Evolutionary conservation across 2,888 invertebrate genomes (phyloP).

Genomic region (Xylota segnis): DNA sequence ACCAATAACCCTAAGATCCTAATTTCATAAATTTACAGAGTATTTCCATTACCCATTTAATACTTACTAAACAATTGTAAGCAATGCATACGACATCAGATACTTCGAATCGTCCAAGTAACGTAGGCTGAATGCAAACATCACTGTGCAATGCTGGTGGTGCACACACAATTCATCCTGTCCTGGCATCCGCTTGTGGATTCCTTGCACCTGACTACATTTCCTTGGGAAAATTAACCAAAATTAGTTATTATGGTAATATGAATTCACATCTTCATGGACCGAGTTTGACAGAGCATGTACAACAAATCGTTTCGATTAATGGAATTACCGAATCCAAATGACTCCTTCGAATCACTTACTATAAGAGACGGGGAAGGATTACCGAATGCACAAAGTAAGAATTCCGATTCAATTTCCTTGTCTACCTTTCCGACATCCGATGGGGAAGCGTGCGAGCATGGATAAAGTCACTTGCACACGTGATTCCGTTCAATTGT

Average conservation of each 20-base stretch:
- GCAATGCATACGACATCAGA: not conserved
- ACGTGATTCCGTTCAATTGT: conserved; percentile 30
- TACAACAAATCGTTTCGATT: conserved; percentile 30
- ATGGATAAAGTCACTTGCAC: conserved; percentile 5
- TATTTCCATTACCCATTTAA: conserved; percentile 2
- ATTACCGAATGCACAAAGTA: conserved; percentile 24
- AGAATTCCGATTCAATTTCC: conserved; percentile 69
- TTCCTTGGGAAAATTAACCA: conserved; percentile 57
- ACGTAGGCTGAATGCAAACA: conserved; percentile 11
- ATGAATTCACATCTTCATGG: conserved; percentile 30
- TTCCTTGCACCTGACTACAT: conserved; percentile 44
- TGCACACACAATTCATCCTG: conserved; percentile 26
- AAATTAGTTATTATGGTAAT: conserved; percentile 65
- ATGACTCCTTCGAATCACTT: conserved; percentile 31
- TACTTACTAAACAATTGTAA: not conserved
- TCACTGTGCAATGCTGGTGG: not conserved
- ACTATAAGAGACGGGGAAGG: not conserved
- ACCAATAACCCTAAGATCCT: not conserved
- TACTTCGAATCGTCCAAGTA: not conserved
- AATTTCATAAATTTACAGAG: conserved; percentile 3
- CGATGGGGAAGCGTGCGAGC: conserved; percentile 37
- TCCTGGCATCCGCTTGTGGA: conserved; percentile 27
- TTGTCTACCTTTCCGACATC: conserved; percentile 52
- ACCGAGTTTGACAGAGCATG: not conserved
- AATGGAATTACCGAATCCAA: conserved; percentile 34